These are phyloP conservation scores for Mechanitis messenoides DNA, from an alignment of 2,888 invertebrate genomes.

Conservation along the genomic window DNA sequence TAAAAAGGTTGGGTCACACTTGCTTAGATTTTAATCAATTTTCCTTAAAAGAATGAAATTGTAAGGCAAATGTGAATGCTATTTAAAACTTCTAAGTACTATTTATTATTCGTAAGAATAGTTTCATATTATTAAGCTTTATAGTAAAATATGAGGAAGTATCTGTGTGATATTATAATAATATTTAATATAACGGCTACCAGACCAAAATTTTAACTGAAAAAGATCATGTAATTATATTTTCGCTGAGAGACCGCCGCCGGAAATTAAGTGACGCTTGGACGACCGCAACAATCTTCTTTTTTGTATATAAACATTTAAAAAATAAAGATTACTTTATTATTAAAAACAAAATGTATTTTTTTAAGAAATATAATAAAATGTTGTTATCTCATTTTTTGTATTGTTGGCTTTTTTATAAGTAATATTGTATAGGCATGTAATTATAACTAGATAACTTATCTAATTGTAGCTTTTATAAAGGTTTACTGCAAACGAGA, in stretches of 20 bases:
- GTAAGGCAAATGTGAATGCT: no score
- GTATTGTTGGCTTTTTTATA: no score
- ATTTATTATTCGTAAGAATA: no score
- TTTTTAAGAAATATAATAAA: neutral
- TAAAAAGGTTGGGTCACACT: constrained; percentile 5
- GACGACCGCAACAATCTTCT: neutral
- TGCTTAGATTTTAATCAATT: no score
- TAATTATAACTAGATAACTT: no score
- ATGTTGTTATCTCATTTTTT: no score
- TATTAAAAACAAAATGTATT: neutral
- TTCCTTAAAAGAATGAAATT: no score
- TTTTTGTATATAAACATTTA: neutral
- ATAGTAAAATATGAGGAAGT: neutral
- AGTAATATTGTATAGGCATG: no score
- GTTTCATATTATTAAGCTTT: no score
- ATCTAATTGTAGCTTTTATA: neutral
- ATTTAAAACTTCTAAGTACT: no score
- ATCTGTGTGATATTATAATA: neutral
- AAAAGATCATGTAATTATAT: constrained; percentile 4
- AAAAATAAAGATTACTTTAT: neutral
- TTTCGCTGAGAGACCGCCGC: neutral
- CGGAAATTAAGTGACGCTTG: neutral
- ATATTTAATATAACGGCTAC: neutral
- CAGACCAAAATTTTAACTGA: neutral
- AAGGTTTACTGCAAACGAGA: neutral